These are phyloP conservation scores for Euura lappo DNA, from an alignment of 1,140 invertebrate species.

Conservation along the genomic window DNA sequence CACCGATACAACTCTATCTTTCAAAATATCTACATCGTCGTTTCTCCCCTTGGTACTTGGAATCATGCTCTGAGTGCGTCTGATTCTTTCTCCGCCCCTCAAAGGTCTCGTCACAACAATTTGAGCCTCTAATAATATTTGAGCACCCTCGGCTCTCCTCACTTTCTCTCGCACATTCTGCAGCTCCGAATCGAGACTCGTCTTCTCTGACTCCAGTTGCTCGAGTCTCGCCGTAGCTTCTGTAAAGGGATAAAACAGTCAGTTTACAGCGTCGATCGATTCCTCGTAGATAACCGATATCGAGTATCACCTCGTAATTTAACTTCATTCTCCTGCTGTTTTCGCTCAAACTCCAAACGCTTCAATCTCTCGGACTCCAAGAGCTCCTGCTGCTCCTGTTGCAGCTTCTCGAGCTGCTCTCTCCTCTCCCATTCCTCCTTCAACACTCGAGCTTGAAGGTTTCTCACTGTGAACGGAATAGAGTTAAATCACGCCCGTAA, in stretches of 20 bases:
- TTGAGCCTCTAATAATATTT: slow-evolving; percentile 70
- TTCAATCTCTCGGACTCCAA: slow-evolving; percentile 77
- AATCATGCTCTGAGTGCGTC: slow-evolving; percentile 67
- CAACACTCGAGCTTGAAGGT: slow-evolving; percentile 66
- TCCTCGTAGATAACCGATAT: slow-evolving; percentile 6
- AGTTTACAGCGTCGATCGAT: not conserved
- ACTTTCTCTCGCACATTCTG: slow-evolving; percentile 71
- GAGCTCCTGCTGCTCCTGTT: slow-evolving; percentile 75
- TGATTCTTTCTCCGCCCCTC: slow-evolving; percentile 54
- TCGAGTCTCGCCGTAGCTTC: slow-evolving; percentile 70
- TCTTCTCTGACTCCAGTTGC: slow-evolving; percentile 72
- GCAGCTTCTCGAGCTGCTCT: slow-evolving; percentile 78
- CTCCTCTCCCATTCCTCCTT: slow-evolving; percentile 84
- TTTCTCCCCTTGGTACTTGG: slow-evolving; percentile 63
- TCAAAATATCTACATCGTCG: slow-evolving; percentile 32
- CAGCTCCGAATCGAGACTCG: slow-evolving; percentile 71
- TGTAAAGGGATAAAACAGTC: slow-evolving; percentile 46
- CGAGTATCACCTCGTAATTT: slow-evolving; percentile 66
- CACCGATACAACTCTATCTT: not conserved
- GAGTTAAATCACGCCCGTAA: not conserved
- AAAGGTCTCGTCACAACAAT: slow-evolving; percentile 57
- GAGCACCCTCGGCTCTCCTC: slow-evolving; percentile 68
- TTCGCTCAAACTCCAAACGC: slow-evolving; percentile 73
- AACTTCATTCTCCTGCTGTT: slow-evolving; percentile 74
- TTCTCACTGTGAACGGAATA: slow-evolving; percentile 34